These are phyloP conservation scores for Globodera rostochiensis DNA, from an alignment of 1,140 invertebrate genomes.

Conservation along the genomic window DNA sequence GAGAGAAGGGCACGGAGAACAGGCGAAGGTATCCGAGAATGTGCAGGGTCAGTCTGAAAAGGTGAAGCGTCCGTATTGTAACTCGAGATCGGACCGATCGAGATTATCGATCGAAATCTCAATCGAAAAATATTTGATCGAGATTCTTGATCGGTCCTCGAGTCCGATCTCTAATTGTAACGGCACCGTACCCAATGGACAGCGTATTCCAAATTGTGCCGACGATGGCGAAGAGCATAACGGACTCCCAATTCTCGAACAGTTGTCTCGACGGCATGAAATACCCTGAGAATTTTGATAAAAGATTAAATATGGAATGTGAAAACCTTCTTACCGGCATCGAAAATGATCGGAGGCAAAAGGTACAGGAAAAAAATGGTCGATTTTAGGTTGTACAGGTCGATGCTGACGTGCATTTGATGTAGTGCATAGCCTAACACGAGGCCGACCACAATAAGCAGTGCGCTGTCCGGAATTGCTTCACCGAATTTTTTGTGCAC, in stretches of 20 bases:
- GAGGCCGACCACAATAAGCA: slow-evolving; percentile 62
- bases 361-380: slow-evolving; percentile 62
- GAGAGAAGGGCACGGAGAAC: slow-evolving; percentile 54
- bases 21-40: slow-evolving; percentile 42
- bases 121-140: too few relatives aligned
- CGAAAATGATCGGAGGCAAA: slow-evolving; percentile 68
- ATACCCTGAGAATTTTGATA: slow-evolving; percentile 76
- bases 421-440: slow-evolving; percentile 50
- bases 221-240: slow-evolving; percentile 90
- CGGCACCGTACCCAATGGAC: slow-evolving; percentile 49
- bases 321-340: slow-evolving; percentile 53
- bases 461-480: slow-evolving; percentile 56
- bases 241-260: slow-evolving; percentile 93
- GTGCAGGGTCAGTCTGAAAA: slow-evolving; percentile 49
- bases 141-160: too few relatives aligned
- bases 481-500: slow-evolving; percentile 59
- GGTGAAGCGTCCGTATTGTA: background rate
- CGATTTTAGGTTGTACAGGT: slow-evolving; percentile 48
- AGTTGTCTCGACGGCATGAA: slow-evolving; percentile 95
- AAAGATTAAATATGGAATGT: background rate
- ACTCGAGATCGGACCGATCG: too few relatives aligned
- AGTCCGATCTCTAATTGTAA: too few relatives aligned
- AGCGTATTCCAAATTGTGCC: slow-evolving; percentile 68
- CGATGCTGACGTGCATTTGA: slow-evolving; percentile 43
- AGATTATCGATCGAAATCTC: too few relatives aligned